A percentile compares a stretch with the other conserved stretches of the same genome.
phyloP scores from a whole-genome alignment of 2,888 invertebrate genomes.

The Magallana nippona region DNA sequence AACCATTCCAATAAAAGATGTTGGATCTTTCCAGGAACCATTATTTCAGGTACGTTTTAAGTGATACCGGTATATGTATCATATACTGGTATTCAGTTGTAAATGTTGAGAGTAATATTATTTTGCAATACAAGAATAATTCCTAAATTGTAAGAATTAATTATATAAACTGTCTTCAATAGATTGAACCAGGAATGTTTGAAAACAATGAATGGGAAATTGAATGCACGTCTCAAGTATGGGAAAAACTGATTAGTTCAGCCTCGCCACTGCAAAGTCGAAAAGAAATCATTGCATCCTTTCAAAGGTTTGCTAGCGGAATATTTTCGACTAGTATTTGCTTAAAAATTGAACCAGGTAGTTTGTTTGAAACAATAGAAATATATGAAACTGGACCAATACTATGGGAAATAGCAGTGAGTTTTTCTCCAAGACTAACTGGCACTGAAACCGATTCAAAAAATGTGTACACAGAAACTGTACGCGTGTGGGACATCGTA shows the following conservation, averaged over 20 bases:
- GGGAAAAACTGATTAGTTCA: constrained; percentile 66
- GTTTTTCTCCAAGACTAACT: constrained; percentile 70
- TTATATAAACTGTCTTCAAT: neutral
- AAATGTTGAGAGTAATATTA: too few species aligned
- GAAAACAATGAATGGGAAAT: constrained; percentile 74
- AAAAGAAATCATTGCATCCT: constrained; percentile 60
- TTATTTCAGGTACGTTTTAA: too few species aligned
- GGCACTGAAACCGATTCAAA: constrained; percentile 64
- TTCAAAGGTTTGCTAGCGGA: constrained; percentile 70
- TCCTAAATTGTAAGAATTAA: too few species aligned
- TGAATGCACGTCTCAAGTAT: constrained; percentile 72
- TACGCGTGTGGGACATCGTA: constrained; percentile 63
- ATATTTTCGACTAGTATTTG: constrained; percentile 66
- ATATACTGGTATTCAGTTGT: too few species aligned
- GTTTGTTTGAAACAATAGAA: constrained; percentile 65
- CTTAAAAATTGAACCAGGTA: constrained; percentile 59
- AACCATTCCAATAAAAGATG: too few species aligned
- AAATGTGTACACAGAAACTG: constrained; percentile 72
- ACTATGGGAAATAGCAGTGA: constrained; percentile 74
- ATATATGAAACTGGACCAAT: constrained; percentile 64
- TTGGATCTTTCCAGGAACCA: too few species aligned
- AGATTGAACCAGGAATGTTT: constrained; percentile 62
- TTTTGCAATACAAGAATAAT: too few species aligned
- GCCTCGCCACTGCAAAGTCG: constrained; percentile 62
- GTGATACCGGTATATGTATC: too few species aligned